Evolutionary conservation across 2,888 invertebrate species (phyloP), one percentile per base, ranked within the genome.

Genomic region (Lobophora halterata): DNA sequence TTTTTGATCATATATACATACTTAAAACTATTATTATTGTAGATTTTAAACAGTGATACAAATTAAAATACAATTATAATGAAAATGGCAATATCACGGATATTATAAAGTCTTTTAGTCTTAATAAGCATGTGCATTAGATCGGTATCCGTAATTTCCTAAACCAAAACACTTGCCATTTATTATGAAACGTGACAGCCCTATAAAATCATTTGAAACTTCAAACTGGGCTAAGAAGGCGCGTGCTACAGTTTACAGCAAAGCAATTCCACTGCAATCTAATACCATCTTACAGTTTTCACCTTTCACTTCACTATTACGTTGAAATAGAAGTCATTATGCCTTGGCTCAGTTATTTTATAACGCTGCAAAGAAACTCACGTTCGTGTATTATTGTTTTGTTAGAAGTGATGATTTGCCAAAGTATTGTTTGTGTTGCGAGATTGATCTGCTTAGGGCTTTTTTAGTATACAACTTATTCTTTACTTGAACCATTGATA

Each of bases 391-490:
- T 9, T 69, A 69, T 71, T 70, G 68, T 72, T 74, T 73, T 75
- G 76, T 80, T 79, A 71, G 69, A 68, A 59, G 66, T 73, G 69
- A 69, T 73, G 74, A 74, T 80, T 72, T 66, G 63, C 61, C 53
- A 61, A 58, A 61, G 58, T 63, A 58, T 60, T 66, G 65, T 71
- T 66, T 64, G 59, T 12, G 21, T 48, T 47, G 42, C 18, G 19
- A 48, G 48, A 50, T 46, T 47, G 47, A 49, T 47, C 41, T 48
- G 10, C 17, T 42, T 55, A 45, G 36, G 52, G 48, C 52, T 55
- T 52, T 49, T 52, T 47, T 52, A 45, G 19, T 10, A 17, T 14
- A 12, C 7, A 13, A 10, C 16, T n/a, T 30, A 19, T 23, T 14
- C 18, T 24, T 11, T n/a, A n/a, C 11, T n/a, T n/a, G n/a, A n/a